Base-by-base conservation (phyloP, 2,113 vertebrate species). In the Pungitius pungitius region DNA sequence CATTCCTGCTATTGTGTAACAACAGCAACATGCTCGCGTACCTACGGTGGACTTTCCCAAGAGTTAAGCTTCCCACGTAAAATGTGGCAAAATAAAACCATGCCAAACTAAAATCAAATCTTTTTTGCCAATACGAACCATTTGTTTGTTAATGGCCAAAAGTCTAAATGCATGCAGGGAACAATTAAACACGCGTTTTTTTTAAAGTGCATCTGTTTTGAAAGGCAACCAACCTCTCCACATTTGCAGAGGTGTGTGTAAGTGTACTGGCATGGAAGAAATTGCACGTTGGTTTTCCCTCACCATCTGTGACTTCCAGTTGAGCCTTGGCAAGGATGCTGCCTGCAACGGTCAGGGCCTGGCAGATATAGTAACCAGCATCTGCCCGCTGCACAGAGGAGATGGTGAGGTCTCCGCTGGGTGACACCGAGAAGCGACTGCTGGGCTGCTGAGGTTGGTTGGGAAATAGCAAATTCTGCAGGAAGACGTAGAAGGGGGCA, bases 321-420 rank as follows among this genome's bases (percentile, higher is more conserved):
- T 99, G 98, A 84, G 98, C 97, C 86, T 99, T 99, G 88, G 98
- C 97, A 81, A 99, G 94, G 87, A 99, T 99, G 88, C 97, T 99
- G 88, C 98, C 98, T 51, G 98, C 98, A 83, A 99, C 96, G 0
- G 97, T 99, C 77, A 99, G 92, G 1, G 98, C 98, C 92, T 99
- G 98, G 92, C 98, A 99, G 91, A 99, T 97, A 85, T 99, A 99
- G 92, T 96, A 98, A 56, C 98, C 98, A 0, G 95, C 95, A 40
- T 99, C 98, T 26, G 94, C 92, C 10, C 96, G 93, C 86, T 99
- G 97, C 82, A 99, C 96, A 73, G 94, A 94, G 65, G 95, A 92
- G 86, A 99, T 97, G 78, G 97, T 99, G 85, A 99, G 96, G 86
- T 96, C 96, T 83, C 98, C 98, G 0, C 94, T 93, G 56, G 96